Evolutionary conservation across 2,797 vertebrate genomes (phyloP), one percentile per base, ranked within the genome.

Genomic region (Chrysocyon brachyurus): DNA sequence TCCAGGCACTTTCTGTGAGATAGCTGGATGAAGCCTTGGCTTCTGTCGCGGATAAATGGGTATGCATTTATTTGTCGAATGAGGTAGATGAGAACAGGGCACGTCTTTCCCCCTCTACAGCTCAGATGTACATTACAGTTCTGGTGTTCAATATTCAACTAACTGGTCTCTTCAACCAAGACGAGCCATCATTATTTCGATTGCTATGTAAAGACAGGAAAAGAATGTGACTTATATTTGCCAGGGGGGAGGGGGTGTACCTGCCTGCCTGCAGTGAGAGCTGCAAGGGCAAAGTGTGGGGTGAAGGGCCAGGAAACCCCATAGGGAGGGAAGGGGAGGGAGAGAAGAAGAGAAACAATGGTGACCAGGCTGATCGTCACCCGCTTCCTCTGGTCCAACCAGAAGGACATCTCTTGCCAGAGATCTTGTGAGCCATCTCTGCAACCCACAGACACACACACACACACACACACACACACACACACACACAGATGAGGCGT

Each of bases 101-200:
- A 33, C 19, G 57, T 59, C 73, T 68, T 89, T 88, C 59, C 68
- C 70, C 81, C 12, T 49, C 70, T 93, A n/a, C 72, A 86, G 93
- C 98, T 96, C 78, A 78, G 87, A 66, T 89, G 56, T 52, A 28
- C 97, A 94, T 82, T 6, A 24, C 79, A 93, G 84, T 91, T 94
- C 95, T 68, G 33, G 33, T 79, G 11, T 94, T 97, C 93, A n/a
- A 15, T 70, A 0, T 10, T 89, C 88, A 86, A 82, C 81, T 59
- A 97, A 88, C 94, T 85, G 72, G 70, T 97, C 91, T 98, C 96
- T 97, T 93, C 94, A 87, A n/a, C 88, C 93, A 92, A 94, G 46
- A 90, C 9, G 75, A 82, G 93, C 85, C 77, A 63, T 79, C 95
- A 95, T 96, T 97, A 96, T 97, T 98, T 96, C 81, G 16, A 83